Evolutionary conservation across 2,888 invertebrate species (phyloP), one percentile per base, ranked within the genome.

Genomic region (Brachyptera risi): DNA sequence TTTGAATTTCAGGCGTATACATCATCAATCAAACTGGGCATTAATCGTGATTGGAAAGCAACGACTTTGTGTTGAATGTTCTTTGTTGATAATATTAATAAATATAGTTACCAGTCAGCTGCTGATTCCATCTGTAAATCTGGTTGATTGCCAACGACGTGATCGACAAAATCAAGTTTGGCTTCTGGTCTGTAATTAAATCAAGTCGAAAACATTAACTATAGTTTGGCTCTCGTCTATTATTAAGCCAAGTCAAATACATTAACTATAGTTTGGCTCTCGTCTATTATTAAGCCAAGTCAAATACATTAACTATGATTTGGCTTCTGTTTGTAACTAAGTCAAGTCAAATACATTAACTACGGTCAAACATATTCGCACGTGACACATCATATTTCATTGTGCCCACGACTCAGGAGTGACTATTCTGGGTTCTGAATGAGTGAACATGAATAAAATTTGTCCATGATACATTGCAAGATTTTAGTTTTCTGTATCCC

Each of bases 141-240:
- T 0, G 97, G 96, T 75, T 98, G 97, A 76, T 99, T 99, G 2
- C 96, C 97, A 4, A 99, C 99, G 56, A 95, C 87, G 73, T 99
- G 99, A 74, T 99, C 99, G 61, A 98, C 87, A 72, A 96, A 96
- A 72, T 92, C 85, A 60, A 98, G 80, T 66, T 87, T 84, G 24
- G 81, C 78, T 58, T 82, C 75, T 1, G 92, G 90, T 65, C 89
- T 89, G 71, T 42, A 76, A 74, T 63, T 60, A 61, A 44, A 40
- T n/a, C n/a, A n/a, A n/a, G n/a, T n/a, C n/a, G 35, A 31, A n/a
- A n/a, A 31, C 35, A 31, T 31, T 7, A 31, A 5, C 11, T 11
- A 11, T 31, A 11, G 11, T 31, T 7, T 11, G 11, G 11, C 35
- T 31, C 11, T 31, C 11, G 5, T 31, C 11, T 31, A 31, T 31